These are phyloP conservation scores for Hirudinaria manillensis DNA, from an alignment of 2,888 invertebrate genomes.

Conservation along the genomic window DNA sequence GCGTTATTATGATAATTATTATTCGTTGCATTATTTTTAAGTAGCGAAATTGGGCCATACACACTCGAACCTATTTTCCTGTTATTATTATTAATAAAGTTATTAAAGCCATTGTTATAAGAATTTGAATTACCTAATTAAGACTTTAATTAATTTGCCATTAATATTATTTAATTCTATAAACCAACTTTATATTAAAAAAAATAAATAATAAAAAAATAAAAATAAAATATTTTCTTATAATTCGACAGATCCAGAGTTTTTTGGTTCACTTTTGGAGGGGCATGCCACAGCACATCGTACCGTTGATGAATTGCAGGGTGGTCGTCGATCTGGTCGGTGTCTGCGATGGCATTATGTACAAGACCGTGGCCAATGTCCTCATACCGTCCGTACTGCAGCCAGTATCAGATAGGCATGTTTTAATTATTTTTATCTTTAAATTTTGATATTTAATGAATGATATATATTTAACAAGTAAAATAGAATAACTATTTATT, in stretches of 20 bases:
- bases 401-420: constrained; percentile 36
- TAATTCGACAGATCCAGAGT: constrained; percentile 50
- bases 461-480: background rate
- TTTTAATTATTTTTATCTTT: background rate
- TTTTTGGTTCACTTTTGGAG: constrained; percentile 42
- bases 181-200: too few relatives aligned
- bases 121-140: too few relatives aligned
- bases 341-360: constrained; percentile 57
- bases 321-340: constrained; percentile 55
- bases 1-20: background rate
- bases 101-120: too few relatives aligned
- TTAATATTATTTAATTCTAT: too few relatives aligned
- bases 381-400: constrained; percentile 52
- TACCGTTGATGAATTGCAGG: constrained; percentile 36
- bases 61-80: too few relatives aligned
- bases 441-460: background rate
- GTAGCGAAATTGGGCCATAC: too few relatives aligned
- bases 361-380: constrained; percentile 54
- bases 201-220: too few relatives aligned
- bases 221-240: too few relatives aligned
- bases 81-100: too few relatives aligned
- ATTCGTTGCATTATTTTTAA: too few relatives aligned
- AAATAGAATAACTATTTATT: background rate
- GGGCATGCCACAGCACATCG: constrained; percentile 41
- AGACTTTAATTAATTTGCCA: too few relatives aligned